Evolutionary conservation across 1,140 invertebrate species (phyloP).

Genomic region (Calycopis cecrops): DNA sequence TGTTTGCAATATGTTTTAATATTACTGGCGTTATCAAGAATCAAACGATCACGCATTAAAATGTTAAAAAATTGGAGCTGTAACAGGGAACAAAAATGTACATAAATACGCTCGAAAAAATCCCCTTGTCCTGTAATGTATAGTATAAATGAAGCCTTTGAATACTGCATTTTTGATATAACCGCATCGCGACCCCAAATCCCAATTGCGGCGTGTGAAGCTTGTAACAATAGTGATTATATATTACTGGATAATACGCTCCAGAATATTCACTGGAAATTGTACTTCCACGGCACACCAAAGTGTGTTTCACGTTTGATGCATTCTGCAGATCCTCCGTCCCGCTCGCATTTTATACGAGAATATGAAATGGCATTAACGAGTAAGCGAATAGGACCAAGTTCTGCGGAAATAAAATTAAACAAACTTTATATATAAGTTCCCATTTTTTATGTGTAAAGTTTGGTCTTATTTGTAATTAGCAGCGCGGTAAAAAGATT

Average conservation of each 20-base stretch:
- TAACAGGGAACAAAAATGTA: no score
- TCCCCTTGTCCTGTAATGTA: no score
- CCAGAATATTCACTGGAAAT: background rate
- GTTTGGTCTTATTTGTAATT: background rate
- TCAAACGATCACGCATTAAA: no score
- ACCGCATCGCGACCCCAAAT: background rate
- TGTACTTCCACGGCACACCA: background rate
- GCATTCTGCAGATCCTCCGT: conserved; percentile 1
- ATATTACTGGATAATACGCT: background rate
- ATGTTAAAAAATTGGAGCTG: no score
- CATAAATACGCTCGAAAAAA: no score
- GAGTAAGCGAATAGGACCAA: background rate
- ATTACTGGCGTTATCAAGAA: no score
- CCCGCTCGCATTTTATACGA: background rate
- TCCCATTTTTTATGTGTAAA: background rate
- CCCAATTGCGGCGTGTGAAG: no score
- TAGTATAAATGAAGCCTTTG: background rate
- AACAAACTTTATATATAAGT: background rate
- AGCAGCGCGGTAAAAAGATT: background rate
- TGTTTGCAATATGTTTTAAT: no score
- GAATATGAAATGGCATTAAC: background rate
- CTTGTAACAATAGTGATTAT: background rate
- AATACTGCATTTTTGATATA: conserved; percentile 1
- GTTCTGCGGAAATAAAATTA: background rate
- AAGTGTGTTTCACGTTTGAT: background rate